Percentiles rank a stretch among this genome's conserved stretches.
Evolutionary conservation across 1,140 invertebrate genomes (phyloP).

Genomic region (Drosophila biarmipes): DNA sequence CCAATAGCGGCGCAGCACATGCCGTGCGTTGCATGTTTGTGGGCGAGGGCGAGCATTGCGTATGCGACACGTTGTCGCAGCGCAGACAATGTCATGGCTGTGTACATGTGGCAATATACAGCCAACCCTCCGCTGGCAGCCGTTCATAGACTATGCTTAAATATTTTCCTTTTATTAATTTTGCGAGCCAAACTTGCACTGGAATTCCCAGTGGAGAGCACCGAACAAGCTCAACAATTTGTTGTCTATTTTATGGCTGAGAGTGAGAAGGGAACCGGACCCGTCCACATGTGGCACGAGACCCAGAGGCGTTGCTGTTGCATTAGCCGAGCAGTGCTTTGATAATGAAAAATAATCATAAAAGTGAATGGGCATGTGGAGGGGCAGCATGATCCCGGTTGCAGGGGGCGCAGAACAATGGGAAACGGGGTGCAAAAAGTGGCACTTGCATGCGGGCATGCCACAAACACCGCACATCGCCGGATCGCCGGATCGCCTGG

Average conservation of each 20-base stretch:
- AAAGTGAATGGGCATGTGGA: conserved; percentile 33
- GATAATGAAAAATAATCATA: conserved; percentile 72
- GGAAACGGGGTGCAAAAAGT: conserved; percentile 25
- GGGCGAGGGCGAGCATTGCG: conserved; percentile 39
- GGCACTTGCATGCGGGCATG: conserved; percentile 28
- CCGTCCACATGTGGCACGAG: conserved; percentile 24
- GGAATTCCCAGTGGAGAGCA: conserved; percentile 27
- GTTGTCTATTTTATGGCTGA: conserved; percentile 47
- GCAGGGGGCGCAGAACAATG: conserved; percentile 23
- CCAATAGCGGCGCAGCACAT: not conserved
- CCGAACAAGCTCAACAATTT: conserved; percentile 65
- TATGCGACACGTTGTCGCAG: conserved; percentile 61
- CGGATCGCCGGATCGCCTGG: conserved; percentile 23
- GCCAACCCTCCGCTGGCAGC: not conserved
- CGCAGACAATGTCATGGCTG: conserved; percentile 43
- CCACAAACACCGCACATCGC: conserved; percentile 2
- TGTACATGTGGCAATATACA: conserved; percentile 33
- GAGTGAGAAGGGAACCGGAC: not conserved
- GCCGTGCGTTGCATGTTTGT: conserved; percentile 19
- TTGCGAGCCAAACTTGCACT: conserved; percentile 26
- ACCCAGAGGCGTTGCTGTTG: conserved; percentile 17
- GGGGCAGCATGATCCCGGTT: conserved; percentile 7
- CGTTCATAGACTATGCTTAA: conserved; percentile 53
- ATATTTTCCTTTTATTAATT: conserved; percentile 77
- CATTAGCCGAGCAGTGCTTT: conserved; percentile 52